phyloP scores from a whole-genome alignment of 1,140 invertebrate species.

The Papilio xuthus region DNA sequence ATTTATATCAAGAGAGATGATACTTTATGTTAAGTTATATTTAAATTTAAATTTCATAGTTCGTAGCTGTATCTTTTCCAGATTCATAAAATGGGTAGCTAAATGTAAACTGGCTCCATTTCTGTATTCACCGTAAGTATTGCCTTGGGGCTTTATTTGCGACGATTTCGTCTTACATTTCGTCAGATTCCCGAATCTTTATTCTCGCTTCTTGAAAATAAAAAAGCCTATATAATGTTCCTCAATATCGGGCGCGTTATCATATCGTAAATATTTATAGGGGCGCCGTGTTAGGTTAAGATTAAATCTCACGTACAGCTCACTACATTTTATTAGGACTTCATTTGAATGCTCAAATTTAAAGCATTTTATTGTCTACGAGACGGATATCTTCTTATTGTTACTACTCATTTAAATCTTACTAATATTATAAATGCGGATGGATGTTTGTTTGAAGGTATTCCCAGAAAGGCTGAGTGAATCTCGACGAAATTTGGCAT shows the following conservation, averaged over 20 bases:
- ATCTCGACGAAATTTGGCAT: too few species aligned
- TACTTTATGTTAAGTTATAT: too few species aligned
- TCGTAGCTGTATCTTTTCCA: background rate
- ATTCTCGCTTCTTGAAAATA: constrained; percentile 33
- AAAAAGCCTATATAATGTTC: constrained; percentile 42
- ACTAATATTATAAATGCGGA: too few species aligned
- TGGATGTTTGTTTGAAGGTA: too few species aligned
- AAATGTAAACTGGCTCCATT: background rate
- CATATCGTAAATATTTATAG: constrained; percentile 56
- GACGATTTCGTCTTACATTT: constrained; percentile 28
- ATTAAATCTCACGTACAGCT: constrained; percentile 47
- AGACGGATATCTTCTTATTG: too few species aligned
- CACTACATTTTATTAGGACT: constrained; percentile 25
- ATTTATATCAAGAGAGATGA: too few species aligned
- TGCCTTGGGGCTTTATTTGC: constrained; percentile 5
- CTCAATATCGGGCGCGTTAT: constrained; percentile 44
- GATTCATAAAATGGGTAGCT: background rate
- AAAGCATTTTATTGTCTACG: background rate
- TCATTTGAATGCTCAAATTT: constrained; percentile 13
- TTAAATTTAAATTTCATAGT: background rate
- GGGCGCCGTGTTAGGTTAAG: constrained; percentile 41
- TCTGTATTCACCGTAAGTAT: background rate
- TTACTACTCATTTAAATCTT: too few species aligned
- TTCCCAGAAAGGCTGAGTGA: too few species aligned
- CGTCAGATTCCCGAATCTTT: constrained; percentile 4